These are phyloP conservation scores for Ceratoteleas bidentatus DNA, from an alignment of 1,140 invertebrate genomes.

Conservation along the genomic window DNA sequence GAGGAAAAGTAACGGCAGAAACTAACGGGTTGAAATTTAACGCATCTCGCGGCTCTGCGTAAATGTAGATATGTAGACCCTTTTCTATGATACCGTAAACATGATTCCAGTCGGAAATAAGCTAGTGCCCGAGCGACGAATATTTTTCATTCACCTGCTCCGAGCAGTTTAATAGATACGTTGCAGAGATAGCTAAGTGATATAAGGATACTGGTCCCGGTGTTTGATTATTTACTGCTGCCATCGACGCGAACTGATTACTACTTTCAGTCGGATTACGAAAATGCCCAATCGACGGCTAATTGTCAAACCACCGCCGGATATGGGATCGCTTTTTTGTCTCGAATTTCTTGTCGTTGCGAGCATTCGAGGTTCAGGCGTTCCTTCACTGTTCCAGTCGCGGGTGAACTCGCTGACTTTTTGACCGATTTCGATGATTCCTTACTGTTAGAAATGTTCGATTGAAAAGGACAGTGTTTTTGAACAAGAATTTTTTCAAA, in stretches of 20 bases:
- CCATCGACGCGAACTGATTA: background rate
- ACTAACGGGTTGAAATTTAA: slow-evolving; percentile 42
- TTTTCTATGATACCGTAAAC: slow-evolving; percentile 32
- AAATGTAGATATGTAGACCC: slow-evolving; percentile 19
- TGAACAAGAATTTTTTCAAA: too few relatives aligned
- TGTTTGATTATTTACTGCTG: slow-evolving; percentile 6
- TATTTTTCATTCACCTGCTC: slow-evolving; percentile 22
- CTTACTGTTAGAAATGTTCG: too few relatives aligned
- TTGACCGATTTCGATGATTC: too few relatives aligned
- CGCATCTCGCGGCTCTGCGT: slow-evolving; percentile 18
- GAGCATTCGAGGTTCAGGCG: too few relatives aligned
- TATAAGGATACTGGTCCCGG: slow-evolving; percentile 10
- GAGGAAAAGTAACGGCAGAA: slow-evolving; percentile 38
- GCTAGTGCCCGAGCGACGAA: background rate
- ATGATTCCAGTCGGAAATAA: slow-evolving; percentile 24
- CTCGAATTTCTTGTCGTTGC: background rate
- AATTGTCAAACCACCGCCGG: background rate
- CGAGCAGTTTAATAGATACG: slow-evolving; percentile 15
- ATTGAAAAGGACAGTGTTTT: too few relatives aligned
- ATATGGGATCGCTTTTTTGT: background rate
- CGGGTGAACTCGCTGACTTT: too few relatives aligned
- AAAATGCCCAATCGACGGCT: background rate
- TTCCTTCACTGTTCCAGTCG: too few relatives aligned
- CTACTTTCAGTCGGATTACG: background rate
- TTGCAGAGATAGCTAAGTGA: slow-evolving; percentile 11